A percentile compares a stretch with the other conserved stretches of the same genome.
phyloP scores from a whole-genome alignment of 1,140 invertebrate species.

The Ips nitidus region DNA sequence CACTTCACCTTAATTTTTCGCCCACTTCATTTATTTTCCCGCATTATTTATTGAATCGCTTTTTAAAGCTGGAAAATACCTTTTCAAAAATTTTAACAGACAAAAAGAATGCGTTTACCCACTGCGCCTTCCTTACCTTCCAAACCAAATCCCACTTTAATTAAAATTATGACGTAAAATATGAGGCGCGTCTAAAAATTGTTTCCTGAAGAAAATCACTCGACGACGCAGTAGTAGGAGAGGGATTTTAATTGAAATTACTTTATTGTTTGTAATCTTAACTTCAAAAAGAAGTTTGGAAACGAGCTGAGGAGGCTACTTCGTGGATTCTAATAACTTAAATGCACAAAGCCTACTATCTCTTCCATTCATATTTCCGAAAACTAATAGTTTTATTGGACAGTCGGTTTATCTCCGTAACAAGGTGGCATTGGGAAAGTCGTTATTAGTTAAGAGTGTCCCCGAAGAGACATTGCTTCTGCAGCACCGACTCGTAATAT shows the following conservation, averaged over 20 bases:
- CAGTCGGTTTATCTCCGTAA: slow-evolving; percentile 9
- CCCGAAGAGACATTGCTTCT: slow-evolving; percentile 21
- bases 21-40: slow-evolving; percentile 5
- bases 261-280: slow-evolving; percentile 1
- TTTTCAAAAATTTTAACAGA: not conserved
- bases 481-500: slow-evolving; percentile 22
- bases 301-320: too few species aligned
- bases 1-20: slow-evolving; percentile 3
- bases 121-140: not conserved
- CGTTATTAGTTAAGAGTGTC: slow-evolving; percentile 25
- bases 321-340: not conserved
- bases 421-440: slow-evolving; percentile 11
- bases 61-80: not conserved
- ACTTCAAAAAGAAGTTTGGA: not conserved
- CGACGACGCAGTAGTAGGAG: not conserved
- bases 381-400: not conserved
- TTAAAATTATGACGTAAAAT: slow-evolving; percentile 25
- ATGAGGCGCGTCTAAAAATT: slow-evolving; percentile 13
- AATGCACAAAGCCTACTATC: not conserved
- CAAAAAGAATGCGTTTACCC: not conserved
- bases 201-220: slow-evolving; percentile 8
- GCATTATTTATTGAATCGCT: slow-evolving; percentile 5
- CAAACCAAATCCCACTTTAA: slow-evolving; percentile 19
- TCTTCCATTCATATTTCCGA: not conserved
- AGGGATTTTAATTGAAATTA: slow-evolving; percentile 20